These are phyloP conservation scores for Antitype chi DNA, from an alignment of 2,888 invertebrate species.

Conservation along the genomic window DNA sequence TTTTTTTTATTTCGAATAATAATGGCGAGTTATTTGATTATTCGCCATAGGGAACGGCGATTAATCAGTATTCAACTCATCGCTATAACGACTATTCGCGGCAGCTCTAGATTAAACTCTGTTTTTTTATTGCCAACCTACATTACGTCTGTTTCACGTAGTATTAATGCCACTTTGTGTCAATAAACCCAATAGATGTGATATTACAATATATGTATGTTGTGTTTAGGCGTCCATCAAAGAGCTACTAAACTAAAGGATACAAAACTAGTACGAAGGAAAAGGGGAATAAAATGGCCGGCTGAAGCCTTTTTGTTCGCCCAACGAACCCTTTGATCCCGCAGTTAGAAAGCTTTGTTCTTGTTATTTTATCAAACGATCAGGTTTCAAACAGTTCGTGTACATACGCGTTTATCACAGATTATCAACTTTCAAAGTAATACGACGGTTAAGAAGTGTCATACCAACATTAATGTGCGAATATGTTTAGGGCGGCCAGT, in stretches of 20 bases:
- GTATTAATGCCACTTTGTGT: slow-evolving; percentile 4
- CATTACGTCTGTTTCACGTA: not conserved
- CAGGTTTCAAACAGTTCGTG: slow-evolving; percentile 62
- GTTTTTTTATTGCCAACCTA: not conserved
- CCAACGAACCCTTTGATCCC: slow-evolving; percentile 59
- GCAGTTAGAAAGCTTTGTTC: slow-evolving; percentile 61
- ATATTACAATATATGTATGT: slow-evolving; percentile 5
- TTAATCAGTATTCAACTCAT: too few species aligned
- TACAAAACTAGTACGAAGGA: slow-evolving; percentile 21
- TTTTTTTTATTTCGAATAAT: too few species aligned
- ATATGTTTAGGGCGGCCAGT: not conserved
- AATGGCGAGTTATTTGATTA: too few species aligned
- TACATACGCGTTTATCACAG: slow-evolving; percentile 26
- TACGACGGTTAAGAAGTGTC: slow-evolving; percentile 4
- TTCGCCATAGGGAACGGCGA: too few species aligned
- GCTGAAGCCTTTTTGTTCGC: slow-evolving; percentile 55
- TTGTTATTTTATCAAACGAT: slow-evolving; percentile 64
- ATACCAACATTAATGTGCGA: not conserved
- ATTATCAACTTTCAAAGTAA: slow-evolving; percentile 51
- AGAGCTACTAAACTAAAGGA: slow-evolving; percentile 8
- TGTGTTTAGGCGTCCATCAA: slow-evolving; percentile 30
- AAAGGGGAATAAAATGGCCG: slow-evolving; percentile 57
- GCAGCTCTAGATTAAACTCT: not conserved
- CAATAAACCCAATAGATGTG: slow-evolving; percentile 15
- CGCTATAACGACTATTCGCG: too few species aligned